Percentiles rank a stretch among this genome's conserved stretches.
phyloP scores from a whole-genome alignment of 2,113 vertebrate species.

The Ceratotherium simum region DNA sequence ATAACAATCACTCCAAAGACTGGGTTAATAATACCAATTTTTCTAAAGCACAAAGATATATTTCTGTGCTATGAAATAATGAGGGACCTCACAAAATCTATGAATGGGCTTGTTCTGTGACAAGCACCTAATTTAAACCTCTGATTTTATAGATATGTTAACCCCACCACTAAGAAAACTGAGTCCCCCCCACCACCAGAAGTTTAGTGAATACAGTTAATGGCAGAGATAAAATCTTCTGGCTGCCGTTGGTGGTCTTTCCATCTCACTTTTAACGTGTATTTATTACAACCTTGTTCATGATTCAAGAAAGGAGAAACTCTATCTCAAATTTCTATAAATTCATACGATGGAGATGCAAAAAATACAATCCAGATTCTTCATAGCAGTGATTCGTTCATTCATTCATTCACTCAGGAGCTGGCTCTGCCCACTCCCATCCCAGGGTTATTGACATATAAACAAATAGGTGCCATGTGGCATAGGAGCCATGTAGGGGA shows the following conservation, averaged over 20 bases:
- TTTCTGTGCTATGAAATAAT: slow-evolving; percentile 3
- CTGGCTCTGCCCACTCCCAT: not conserved
- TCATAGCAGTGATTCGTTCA: not conserved
- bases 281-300: slow-evolving; percentile 1
- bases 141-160: not conserved
- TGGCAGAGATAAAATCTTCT: not conserved
- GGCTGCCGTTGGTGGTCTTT: not conserved
- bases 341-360: not conserved
- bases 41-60: slow-evolving; percentile 22
- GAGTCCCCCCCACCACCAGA: not conserved
- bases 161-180: not conserved
- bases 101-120: not conserved
- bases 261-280: not conserved
- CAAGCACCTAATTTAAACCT: slow-evolving; percentile 37
- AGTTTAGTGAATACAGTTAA: not conserved
- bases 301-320: not conserved
- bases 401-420: not conserved
- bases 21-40: not conserved
- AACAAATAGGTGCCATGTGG: not conserved
- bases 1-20: not conserved
- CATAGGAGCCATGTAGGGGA: not conserved
- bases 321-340: not conserved
- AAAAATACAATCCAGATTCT: not conserved
- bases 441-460: not conserved
- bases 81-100: not conserved